Percentiles rank a stretch among this genome's conserved stretches.
phyloP scores from a whole-genome alignment of 2,888 invertebrate species.

The Drosophila aldrichi region DNA sequence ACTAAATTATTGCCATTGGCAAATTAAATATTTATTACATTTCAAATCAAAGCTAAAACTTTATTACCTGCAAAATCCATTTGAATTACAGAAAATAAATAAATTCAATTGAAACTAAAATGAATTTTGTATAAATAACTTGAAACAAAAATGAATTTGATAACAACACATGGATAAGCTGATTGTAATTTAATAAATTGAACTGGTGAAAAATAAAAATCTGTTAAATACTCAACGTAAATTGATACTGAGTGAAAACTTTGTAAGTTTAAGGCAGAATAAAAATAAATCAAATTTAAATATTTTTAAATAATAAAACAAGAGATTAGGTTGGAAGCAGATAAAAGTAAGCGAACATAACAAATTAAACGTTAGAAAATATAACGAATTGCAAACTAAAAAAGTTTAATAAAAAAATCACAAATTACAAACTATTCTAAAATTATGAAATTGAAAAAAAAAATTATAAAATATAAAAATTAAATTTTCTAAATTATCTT shows the following conservation, averaged over 20 bases:
- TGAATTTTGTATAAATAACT: neutral
- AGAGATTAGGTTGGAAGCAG: too few species aligned
- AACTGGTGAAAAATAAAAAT: neutral
- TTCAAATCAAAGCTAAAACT: neutral
- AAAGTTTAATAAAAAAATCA: too few species aligned
- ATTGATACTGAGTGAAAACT: neutral
- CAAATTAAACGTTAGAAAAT: too few species aligned
- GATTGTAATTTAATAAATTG: neutral
- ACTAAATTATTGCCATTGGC: conserved; percentile 5
- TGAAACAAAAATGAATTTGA: neutral
- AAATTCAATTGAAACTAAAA: neutral
- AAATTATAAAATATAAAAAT: too few species aligned
- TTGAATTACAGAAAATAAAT: neutral
- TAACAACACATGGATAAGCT: neutral
- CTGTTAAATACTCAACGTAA: too few species aligned
- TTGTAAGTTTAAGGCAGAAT: neutral
- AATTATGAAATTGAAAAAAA: too few species aligned
- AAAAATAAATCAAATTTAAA: neutral
- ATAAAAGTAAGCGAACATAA: too few species aligned
- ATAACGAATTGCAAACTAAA: neutral
- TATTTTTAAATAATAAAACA: neutral
- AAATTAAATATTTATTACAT: conserved; percentile 5
- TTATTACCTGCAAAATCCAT: neutral
- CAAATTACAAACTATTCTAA: too few species aligned
- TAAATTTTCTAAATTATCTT: too few species aligned